These are phyloP conservation scores for Lepas anatifera DNA, from an alignment of 2,888 invertebrate genomes.

Conservation along the genomic window DNA sequence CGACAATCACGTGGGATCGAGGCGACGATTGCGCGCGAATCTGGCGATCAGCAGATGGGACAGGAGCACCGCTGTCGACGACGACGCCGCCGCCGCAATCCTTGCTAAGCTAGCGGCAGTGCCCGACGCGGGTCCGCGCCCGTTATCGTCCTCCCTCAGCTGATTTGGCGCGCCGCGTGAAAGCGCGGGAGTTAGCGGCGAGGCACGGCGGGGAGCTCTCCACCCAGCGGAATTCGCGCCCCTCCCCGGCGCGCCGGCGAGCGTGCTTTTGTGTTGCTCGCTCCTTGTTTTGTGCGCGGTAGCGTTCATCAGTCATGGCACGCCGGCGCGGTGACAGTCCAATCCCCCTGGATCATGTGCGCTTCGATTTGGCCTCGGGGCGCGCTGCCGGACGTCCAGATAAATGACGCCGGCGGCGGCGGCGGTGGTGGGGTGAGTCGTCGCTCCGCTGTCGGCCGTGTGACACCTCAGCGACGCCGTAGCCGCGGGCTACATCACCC, in stretches of 20 bases:
- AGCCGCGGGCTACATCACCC: no score
- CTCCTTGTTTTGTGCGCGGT: no score
- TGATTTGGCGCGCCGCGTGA: background rate
- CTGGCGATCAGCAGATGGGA: no score
- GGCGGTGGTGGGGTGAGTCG: no score
- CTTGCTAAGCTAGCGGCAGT: no score
- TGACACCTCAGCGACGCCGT: no score
- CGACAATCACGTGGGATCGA: no score
- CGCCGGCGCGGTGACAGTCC: background rate
- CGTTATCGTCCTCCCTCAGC: background rate
- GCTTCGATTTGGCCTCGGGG: background rate
- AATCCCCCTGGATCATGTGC: conserved; percentile 8
- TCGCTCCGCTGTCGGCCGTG: background rate
- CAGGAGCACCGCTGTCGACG: no score
- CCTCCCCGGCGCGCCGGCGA: background rate
- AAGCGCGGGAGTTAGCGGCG: background rate
- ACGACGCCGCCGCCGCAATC: no score
- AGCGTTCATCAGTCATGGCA: background rate
- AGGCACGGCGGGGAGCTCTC: background rate
- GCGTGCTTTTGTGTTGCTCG: background rate
- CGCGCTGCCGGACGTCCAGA: background rate
- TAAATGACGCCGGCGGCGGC: background rate
- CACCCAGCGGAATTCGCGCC: no score
- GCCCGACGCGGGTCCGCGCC: background rate
- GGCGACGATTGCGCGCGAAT: no score